phyloP scores from a whole-genome alignment of 2,888 invertebrate species.

The Phengaris arion region DNA sequence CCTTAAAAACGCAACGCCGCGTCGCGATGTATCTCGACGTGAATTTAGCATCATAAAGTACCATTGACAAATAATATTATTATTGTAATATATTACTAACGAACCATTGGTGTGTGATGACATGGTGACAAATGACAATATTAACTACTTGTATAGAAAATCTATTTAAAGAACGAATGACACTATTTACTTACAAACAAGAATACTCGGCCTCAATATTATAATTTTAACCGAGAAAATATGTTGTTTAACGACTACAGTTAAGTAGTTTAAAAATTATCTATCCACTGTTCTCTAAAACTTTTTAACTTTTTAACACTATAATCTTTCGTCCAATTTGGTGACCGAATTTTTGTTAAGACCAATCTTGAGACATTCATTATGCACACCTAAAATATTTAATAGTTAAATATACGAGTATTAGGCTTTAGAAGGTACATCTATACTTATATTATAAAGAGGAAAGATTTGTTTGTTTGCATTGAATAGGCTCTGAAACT shows the following conservation, averaged over 20 bases:
- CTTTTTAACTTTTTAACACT: constrained; percentile 2
- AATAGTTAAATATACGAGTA: not conserved
- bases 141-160: not conserved
- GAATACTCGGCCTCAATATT: not conserved
- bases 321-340: not conserved
- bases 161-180: not conserved
- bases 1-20: too few species aligned
- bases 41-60: too few species aligned
- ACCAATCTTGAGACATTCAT: not conserved
- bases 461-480: too few species aligned
- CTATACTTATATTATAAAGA: too few species aligned
- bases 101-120: too few species aligned
- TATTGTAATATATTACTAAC: too few species aligned
- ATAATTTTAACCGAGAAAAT: constrained; percentile 13
- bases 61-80: too few species aligned
- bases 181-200: not conserved
- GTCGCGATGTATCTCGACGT: too few species aligned
- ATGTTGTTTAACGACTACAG: not conserved
- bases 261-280: not conserved
- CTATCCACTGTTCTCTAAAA: constrained; percentile 6
- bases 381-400: not conserved
- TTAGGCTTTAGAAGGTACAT: too few species aligned
- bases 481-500: too few species aligned
- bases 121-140: too few species aligned
- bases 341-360: constrained; percentile 4